phyloP scores from a whole-genome alignment of 1,140 invertebrate genomes.

The Macrocentrus cingulum region DNA sequence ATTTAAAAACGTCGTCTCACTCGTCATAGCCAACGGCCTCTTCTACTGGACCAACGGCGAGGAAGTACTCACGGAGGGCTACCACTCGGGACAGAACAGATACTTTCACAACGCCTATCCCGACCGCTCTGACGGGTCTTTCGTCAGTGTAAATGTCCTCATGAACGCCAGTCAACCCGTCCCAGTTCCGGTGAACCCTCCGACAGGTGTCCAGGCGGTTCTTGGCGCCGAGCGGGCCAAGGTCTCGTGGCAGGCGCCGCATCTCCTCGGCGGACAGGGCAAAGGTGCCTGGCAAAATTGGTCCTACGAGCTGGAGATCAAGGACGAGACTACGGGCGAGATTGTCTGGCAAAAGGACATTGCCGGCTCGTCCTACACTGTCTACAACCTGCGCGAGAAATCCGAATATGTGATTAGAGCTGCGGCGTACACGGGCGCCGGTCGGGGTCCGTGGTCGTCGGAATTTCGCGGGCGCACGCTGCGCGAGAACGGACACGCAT shows the following conservation, averaged over 20 bases:
- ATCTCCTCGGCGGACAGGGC: conserved; percentile 75
- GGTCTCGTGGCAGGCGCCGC: conserved; percentile 77
- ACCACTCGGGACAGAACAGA: conserved; percentile 64
- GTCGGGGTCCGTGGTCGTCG: conserved; percentile 78
- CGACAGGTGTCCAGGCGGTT: conserved; percentile 74
- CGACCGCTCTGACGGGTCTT: conserved; percentile 52
- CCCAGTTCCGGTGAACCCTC: conserved; percentile 76
- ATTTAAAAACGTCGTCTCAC: conserved; percentile 75
- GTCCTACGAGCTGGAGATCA: conserved; percentile 79
- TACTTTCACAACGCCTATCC: conserved; percentile 78
- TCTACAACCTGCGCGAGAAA: conserved; percentile 70
- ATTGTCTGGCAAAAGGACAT: conserved; percentile 62
- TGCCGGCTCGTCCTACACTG: conserved; percentile 64
- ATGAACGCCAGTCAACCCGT: conserved; percentile 73
- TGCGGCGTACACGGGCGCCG: conserved; percentile 73
- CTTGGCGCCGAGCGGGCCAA: conserved; percentile 73
- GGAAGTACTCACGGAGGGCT: conserved; percentile 73
- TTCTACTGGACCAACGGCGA: conserved; percentile 83
- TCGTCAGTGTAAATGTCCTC: conserved; percentile 62
- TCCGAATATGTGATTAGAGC: conserved; percentile 78
- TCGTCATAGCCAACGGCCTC: conserved; percentile 73
- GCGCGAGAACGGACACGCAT: conserved; percentile 58
- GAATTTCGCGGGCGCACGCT: conserved; percentile 72
- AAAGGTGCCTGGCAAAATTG: conserved; percentile 82
- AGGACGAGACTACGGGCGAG: conserved; percentile 61